A percentile compares a stretch with the other conserved stretches of the same genome.
phyloP scores from a whole-genome alignment of 64 coral and sea anemone genomes.

The Dendronephthya gigantea region DNA sequence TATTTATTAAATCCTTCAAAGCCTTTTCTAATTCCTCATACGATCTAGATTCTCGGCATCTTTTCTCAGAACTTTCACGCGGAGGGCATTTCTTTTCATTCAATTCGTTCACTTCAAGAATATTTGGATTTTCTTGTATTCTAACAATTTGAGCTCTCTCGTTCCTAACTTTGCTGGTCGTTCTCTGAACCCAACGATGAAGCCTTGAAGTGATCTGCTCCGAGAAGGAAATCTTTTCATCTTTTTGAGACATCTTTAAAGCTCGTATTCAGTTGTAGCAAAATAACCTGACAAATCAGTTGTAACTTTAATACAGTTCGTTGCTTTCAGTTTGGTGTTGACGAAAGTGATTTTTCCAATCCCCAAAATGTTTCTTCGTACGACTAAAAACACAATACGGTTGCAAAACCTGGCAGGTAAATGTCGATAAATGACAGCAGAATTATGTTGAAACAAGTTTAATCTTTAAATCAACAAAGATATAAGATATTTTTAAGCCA shows the following conservation, averaged over 20 bases:
- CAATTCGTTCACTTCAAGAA: not conserved
- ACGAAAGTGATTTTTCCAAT: not conserved
- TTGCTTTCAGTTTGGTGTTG: not conserved
- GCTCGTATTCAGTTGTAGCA: not conserved
- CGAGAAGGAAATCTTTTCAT: not conserved
- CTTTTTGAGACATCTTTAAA: not conserved
- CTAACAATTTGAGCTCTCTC: no score
- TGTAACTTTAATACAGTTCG: not conserved
- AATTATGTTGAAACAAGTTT: no score
- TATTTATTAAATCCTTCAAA: constrained; percentile 3
- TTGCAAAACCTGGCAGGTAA: no score
- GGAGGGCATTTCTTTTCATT: not conserved
- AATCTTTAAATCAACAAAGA: no score
- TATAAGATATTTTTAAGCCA: no score
- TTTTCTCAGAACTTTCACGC: not conserved
- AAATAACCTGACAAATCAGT: not conserved
- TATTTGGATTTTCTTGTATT: no score
- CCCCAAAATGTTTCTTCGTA: no score
- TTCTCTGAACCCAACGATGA: not conserved
- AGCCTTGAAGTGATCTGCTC: not conserved
- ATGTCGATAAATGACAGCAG: no score
- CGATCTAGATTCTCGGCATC: not conserved
- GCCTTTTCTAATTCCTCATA: not conserved
- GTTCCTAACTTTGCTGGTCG: not conserved
- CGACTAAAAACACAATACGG: no score